Base-by-base conservation (phyloP, 2,797 vertebrate genomes). In the Esox masquinongy region DNA sequence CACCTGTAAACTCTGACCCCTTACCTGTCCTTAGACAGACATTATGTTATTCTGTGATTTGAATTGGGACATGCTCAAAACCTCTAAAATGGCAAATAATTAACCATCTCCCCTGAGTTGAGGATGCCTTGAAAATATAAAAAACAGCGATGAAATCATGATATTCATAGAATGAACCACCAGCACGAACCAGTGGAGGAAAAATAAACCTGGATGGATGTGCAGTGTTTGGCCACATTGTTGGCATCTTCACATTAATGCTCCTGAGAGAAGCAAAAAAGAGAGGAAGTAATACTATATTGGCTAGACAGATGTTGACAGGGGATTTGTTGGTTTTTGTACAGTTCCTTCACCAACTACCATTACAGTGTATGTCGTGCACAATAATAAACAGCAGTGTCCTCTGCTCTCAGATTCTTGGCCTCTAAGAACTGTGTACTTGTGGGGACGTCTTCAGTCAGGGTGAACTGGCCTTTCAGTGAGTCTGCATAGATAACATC, bases 371-470 rank as follows among this genome's bases (percentile, higher is more conserved):
- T 1, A 1, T 14, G 0, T 43, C 56, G 43, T 8, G 73, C 74
- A 53, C 82, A 83, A 39, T 39, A 39, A 39, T 39, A 39, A 39
- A 39, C 36, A 39, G 36, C 36, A 39, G 36, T 3, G 36, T 80
- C 81, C 6, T 73, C 73, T 74, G 49, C 47, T 68, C 24, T 74
- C 73, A 77, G 71, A 73, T 71, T 61, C 67, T 68, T 77, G 75
- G 69, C 73, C 72, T 80, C 77, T 43, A 82, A 72, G 74, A 72
- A 82, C 70, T 77, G 75, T n/a, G 64, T 79, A 31, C 72, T 80
- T 56, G 24, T 74, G 50, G 78, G 74, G 6, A 72, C 70, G 9
- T 80, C 73, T 19, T 71, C 69, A 69, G 72, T 77, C 68, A 77
- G 3, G 0, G 43, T 74, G 61, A 78, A 79, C 39, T 59, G 69